phyloP scores from a whole-genome alignment of 2,888 invertebrate species.

The Apotomis turbidana region DNA sequence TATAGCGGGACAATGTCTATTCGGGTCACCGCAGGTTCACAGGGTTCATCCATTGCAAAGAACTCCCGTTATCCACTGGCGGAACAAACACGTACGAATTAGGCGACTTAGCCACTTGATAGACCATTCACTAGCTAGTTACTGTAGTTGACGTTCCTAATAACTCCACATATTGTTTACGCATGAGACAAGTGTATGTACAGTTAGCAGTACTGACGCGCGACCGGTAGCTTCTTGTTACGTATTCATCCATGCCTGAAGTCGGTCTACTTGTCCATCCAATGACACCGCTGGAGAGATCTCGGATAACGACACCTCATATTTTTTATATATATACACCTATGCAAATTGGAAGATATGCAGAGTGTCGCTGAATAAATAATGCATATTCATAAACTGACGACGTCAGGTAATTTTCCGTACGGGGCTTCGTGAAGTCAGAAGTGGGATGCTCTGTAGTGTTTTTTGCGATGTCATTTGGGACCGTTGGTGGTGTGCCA shows the following conservation, averaged over 20 bases:
- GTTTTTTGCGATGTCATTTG: conserved; percentile 34
- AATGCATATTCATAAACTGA: conserved; percentile 16
- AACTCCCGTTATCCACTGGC: conserved; percentile 53
- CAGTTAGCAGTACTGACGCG: conserved; percentile 37
- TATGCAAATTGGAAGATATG: conserved; percentile 18
- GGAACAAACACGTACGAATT: conserved; percentile 60
- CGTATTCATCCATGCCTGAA: conserved; percentile 33
- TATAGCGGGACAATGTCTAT: conserved; percentile 37
- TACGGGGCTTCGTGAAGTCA: conserved; percentile 4
- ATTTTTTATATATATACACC: conserved; percentile 11
- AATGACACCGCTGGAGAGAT: conserved; percentile 25
- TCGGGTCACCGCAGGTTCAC: conserved; percentile 45
- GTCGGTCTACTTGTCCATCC: conserved; percentile 38
- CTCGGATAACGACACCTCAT: conserved; percentile 30
- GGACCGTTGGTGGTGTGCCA: conserved; percentile 38
- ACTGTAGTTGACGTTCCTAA: conserved; percentile 37
- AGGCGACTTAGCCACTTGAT: conserved; percentile 52
- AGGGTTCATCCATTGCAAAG: conserved; percentile 51
- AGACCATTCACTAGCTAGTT: conserved; percentile 43
- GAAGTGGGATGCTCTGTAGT: conserved; percentile 25
- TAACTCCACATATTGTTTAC: conserved; percentile 29
- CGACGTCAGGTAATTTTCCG: conserved; percentile 26
- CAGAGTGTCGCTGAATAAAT: conserved; percentile 14
- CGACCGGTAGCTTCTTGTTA: conserved; percentile 37
- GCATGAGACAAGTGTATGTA: conserved; percentile 23